These are phyloP conservation scores for Linnaemya tessellans DNA, from an alignment of 2,888 invertebrate genomes.

Conservation along the genomic window DNA sequence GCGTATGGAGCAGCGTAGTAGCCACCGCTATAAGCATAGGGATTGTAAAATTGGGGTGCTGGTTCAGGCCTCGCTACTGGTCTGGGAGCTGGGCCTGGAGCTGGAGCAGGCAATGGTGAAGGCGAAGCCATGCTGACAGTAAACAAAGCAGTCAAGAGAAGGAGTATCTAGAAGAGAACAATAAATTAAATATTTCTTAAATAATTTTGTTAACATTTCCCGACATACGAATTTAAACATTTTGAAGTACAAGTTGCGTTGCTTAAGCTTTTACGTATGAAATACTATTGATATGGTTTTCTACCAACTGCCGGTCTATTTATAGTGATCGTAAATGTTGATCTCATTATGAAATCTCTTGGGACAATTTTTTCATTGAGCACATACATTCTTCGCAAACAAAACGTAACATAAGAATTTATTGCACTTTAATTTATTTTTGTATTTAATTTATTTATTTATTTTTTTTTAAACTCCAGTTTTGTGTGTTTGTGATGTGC, in stretches of 20 bases:
- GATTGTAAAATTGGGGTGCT: slow-evolving; percentile 78
- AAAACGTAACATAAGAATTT: background rate
- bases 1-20: slow-evolving; percentile 79
- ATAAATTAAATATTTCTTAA: background rate
- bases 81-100: slow-evolving; percentile 74
- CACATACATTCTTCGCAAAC: background rate
- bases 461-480: background rate
- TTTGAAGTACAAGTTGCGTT: slow-evolving; percentile 69
- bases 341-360: background rate
- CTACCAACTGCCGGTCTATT: background rate
- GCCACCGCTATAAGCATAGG: slow-evolving; percentile 79
- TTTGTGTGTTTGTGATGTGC: slow-evolving; percentile 18
- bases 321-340: background rate
- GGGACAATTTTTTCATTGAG: background rate
- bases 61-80: slow-evolving; percentile 74
- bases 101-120: slow-evolving; percentile 75
- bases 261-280: slow-evolving; percentile 34
- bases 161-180: slow-evolving; percentile 74
- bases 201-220: background rate
- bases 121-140: slow-evolving; percentile 78
- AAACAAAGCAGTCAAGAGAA: slow-evolving; percentile 79
- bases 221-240: slow-evolving; percentile 80
- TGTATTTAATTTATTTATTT: background rate
- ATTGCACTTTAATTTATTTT: slow-evolving; percentile 1
- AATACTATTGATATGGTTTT: slow-evolving; percentile 28